Evolutionary conservation across 2,888 invertebrate species (phyloP).

Genomic region (Onchidella celtica): DNA sequence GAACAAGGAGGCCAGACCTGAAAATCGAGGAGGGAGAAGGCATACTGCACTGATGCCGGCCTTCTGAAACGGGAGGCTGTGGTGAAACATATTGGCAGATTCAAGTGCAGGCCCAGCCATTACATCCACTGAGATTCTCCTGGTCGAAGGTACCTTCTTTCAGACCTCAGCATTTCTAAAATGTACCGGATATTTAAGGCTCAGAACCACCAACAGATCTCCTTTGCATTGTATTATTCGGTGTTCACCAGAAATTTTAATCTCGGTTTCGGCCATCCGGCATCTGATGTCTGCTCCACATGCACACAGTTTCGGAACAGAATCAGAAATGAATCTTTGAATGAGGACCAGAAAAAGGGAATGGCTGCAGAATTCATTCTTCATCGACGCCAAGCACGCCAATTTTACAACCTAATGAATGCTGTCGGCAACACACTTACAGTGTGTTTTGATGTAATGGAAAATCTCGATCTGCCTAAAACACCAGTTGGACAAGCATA

Average conservation of each 20-base stretch:
- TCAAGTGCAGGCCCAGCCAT: too few species aligned
- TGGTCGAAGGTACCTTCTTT: too few species aligned
- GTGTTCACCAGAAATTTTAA: slow-evolving; percentile 39
- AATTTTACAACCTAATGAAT: slow-evolving; percentile 47
- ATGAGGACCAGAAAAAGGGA: background rate
- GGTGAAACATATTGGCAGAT: too few species aligned
- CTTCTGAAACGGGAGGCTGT: too few species aligned
- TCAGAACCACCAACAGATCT: slow-evolving; percentile 5
- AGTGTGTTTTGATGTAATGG: slow-evolving; percentile 49
- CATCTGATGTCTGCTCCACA: slow-evolving; percentile 37
- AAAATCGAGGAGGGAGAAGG: too few species aligned
- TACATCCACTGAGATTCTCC: too few species aligned
- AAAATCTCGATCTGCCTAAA: slow-evolving; percentile 45
- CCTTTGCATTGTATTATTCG: slow-evolving; percentile 24
- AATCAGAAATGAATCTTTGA: slow-evolving; percentile 4
- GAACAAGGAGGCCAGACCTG: too few species aligned
- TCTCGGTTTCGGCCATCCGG: slow-evolving; percentile 40
- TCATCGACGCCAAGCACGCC: slow-evolving; percentile 19
- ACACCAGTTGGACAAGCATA: slow-evolving; percentile 23
- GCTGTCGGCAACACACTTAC: slow-evolving; percentile 25
- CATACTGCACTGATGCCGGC: too few species aligned
- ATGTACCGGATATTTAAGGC: slow-evolving; percentile 35
- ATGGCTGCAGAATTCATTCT: slow-evolving; percentile 14
- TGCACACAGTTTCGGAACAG: background rate
- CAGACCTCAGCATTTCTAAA: slow-evolving; percentile 2